Evolutionary conservation across 2,113 vertebrate genomes (phyloP).

Genomic region (Heteronetta atricapilla): DNA sequence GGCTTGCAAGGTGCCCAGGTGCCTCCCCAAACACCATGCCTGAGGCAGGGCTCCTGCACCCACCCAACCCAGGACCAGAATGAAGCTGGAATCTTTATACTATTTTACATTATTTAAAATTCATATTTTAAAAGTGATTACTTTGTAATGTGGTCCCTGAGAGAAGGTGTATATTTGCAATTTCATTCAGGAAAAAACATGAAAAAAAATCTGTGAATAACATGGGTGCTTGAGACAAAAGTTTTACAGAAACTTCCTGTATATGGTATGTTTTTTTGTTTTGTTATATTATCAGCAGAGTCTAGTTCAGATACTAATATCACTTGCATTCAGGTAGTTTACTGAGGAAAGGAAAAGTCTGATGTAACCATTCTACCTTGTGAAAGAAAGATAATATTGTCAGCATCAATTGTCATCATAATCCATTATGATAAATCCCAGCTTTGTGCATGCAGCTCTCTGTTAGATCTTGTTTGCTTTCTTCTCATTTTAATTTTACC

Average conservation of each 20-base stretch:
- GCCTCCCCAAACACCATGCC: no score
- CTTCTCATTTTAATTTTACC: background rate
- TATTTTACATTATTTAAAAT: no score
- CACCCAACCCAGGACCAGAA: background rate
- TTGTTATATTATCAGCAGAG: background rate
- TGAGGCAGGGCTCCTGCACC: no score
- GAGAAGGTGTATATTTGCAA: background rate
- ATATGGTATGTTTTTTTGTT: background rate
- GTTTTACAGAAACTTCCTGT: background rate
- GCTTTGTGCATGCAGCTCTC: background rate
- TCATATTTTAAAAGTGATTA: background rate
- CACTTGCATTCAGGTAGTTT: background rate
- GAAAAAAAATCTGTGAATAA: background rate
- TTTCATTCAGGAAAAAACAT: background rate
- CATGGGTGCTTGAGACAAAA: background rate
- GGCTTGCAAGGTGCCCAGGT: no score
- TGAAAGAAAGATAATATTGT: background rate
- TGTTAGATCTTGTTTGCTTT: background rate
- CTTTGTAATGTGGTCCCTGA: background rate
- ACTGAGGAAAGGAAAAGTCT: background rate
- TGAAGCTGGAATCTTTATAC: background rate
- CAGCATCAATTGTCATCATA: background rate
- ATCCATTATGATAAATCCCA: background rate
- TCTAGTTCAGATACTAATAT: background rate
- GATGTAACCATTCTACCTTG: background rate